Evolutionary conservation across 1,140 invertebrate species (phyloP).

Genomic region (Papilio glaucus): DNA sequence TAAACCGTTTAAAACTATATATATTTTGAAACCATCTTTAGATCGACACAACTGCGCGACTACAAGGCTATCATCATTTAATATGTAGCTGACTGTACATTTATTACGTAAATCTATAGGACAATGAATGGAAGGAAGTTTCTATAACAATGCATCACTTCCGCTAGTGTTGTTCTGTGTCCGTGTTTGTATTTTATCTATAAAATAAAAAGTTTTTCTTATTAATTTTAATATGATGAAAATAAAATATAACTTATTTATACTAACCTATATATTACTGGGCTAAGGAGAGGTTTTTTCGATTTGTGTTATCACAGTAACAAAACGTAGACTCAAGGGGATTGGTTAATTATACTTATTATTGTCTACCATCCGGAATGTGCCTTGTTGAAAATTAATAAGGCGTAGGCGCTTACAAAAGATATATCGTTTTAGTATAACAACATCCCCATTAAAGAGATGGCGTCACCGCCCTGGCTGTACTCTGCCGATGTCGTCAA

Average conservation of each 20-base stretch:
- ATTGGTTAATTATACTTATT: not conserved
- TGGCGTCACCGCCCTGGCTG: not conserved
- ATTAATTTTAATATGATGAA: not conserved
- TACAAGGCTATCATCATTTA: not conserved
- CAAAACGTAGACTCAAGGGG: too few relatives aligned
- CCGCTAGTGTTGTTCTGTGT: not conserved
- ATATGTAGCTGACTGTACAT: slow-evolving; percentile 15
- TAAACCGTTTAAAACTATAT: too few relatives aligned
- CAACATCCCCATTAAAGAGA: slow-evolving; percentile 4
- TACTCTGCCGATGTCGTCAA: not conserved
- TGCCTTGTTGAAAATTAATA: not conserved
- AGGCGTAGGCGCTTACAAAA: not conserved
- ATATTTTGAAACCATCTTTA: too few relatives aligned
- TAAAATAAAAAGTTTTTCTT: not conserved
- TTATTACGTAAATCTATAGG: not conserved
- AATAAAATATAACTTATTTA: not conserved
- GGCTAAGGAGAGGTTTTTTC: too few relatives aligned
- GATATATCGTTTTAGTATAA: not conserved
- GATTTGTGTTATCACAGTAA: too few relatives aligned
- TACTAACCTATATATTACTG: too few relatives aligned
- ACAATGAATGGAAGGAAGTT: slow-evolving; percentile 28
- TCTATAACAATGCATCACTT: slow-evolving; percentile 4
- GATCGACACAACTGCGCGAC: not conserved
- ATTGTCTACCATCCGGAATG: not conserved
- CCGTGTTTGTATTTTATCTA: not conserved